Conservation (phyloP, 1,140 invertebrate species). For the Neodiprion virginianus region DNA sequence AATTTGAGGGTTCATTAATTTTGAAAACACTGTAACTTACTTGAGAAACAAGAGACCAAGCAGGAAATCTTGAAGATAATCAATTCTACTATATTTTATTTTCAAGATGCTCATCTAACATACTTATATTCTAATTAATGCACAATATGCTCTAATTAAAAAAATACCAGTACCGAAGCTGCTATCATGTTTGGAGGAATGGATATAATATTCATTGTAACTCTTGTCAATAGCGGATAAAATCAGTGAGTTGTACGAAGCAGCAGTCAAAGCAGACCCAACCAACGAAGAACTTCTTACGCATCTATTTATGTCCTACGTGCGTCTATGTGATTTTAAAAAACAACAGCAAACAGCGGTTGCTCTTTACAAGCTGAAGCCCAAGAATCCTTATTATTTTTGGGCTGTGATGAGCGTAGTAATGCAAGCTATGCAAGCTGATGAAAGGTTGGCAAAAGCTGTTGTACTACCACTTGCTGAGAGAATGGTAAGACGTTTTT, state of each 20-base stretch:
- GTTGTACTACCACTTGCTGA: constrained; percentile 81
- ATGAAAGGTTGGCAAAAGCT: constrained; percentile 53
- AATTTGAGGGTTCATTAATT: too few relatives aligned
- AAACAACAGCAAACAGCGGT: constrained; percentile 91
- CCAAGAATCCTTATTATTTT: constrained; percentile 97
- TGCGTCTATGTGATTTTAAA: constrained; percentile 87
- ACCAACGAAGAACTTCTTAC: constrained; percentile 91
- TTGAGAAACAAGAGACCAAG: too few relatives aligned
- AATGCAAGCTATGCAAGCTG: constrained; percentile 76
- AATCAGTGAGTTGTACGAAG: constrained; percentile 89
- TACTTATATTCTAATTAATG: too few relatives aligned
- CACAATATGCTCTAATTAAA: too few relatives aligned
- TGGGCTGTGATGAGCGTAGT: constrained; percentile 97
- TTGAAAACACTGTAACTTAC: too few relatives aligned
- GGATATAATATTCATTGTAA: too few relatives aligned
- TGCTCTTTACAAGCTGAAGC: constrained; percentile 86
- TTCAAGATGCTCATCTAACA: too few relatives aligned
- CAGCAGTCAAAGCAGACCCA: constrained; percentile 84
- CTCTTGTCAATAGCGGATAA: constrained; percentile 75
- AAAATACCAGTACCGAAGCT: too few relatives aligned
- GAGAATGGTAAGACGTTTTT: constrained; percentile 67
- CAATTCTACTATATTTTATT: too few relatives aligned
- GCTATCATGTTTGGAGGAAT: too few relatives aligned
- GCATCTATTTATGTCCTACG: constrained; percentile 95
- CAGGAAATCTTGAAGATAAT: too few relatives aligned